Conservation (phyloP, 2,797 vertebrate genomes). For the Steatocranus sp. region DNA sequence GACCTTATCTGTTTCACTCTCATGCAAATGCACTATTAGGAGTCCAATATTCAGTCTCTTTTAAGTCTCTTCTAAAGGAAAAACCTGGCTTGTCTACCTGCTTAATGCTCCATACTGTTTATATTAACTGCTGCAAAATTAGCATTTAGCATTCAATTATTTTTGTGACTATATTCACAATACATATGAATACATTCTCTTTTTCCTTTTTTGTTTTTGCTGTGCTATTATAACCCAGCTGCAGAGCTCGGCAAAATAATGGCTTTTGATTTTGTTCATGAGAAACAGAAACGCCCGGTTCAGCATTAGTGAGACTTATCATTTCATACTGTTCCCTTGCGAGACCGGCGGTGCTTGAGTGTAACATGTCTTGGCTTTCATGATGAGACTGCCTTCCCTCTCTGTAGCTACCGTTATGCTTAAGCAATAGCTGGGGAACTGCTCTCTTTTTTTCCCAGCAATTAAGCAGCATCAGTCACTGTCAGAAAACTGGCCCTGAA, state of each 20-base stretch:
- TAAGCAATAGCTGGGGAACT: constrained; percentile 12
- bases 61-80: not conserved
- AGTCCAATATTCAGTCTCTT: not conserved
- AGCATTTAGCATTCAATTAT: not conserved
- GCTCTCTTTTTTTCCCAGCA: constrained; percentile 19
- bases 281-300: constrained; percentile 4
- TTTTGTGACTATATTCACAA: not conserved
- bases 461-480: constrained; percentile 59
- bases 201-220: not conserved
- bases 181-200: not conserved
- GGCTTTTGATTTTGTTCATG: not conserved
- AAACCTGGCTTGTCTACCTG: not conserved
- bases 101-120: not conserved
- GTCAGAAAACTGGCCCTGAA: constrained; percentile 52
- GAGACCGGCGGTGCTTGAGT: not conserved
- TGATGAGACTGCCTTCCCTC: not conserved
- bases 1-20: not conserved
- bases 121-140: not conserved
- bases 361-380: not conserved
- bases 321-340: not conserved
- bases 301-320: not conserved
- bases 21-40: not conserved
- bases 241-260: constrained; percentile 7
- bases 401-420: not conserved
- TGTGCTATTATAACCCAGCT: not conserved